Evolutionary conservation across 2,797 vertebrate genomes (phyloP), one percentile per base, ranked within the genome.

Genomic region (Mormyrops boulengeri): DNA sequence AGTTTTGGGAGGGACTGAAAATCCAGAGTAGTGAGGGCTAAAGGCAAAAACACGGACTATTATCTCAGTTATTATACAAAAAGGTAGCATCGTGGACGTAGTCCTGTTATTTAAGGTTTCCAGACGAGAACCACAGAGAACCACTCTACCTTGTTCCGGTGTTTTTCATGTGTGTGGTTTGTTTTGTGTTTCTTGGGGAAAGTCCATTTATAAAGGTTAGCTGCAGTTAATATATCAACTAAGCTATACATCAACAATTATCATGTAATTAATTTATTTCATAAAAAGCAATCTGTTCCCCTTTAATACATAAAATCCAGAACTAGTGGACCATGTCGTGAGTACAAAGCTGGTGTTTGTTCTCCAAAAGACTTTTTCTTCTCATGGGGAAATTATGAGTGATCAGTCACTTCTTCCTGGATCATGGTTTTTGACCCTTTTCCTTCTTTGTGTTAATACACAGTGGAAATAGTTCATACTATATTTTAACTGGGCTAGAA

Each of bases 41-140:
- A 38, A 38, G 66, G 66, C 26, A 0, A 73, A 73, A 73, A 41
- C 4, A 30, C 62, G 17, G 12, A 73, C 30, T 73, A 34, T 30
- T 69, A 2, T 73, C 69, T 73, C 2, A 73, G 69, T 38, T 17
- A 14, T 73, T 73, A 73, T 6, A 38, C 2, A 5, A 73, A 73
- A 38, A 73, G 26, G 69, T 38, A 17, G 69, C 69, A 41, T 4
- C 6, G 9, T 49, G 82, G 50, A 87, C 38, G 90, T 89, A 47
- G 49, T 34, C 26, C 85, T 88, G 47, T 88, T 90, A 66, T 90
- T 90, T 90, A 77, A 55, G 89, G 88, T 88, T 90, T 90, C 69
- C 66, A 69, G 41, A 69, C 50, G 44, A 85, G 50, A 86, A 90
- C 88, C 89, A 53, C 89, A 85, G 57, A 85, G 53, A 88, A 30